These are phyloP conservation scores for Pluvianellus socialis DNA, from an alignment of 2,113 vertebrate species.

Conservation along the genomic window DNA sequence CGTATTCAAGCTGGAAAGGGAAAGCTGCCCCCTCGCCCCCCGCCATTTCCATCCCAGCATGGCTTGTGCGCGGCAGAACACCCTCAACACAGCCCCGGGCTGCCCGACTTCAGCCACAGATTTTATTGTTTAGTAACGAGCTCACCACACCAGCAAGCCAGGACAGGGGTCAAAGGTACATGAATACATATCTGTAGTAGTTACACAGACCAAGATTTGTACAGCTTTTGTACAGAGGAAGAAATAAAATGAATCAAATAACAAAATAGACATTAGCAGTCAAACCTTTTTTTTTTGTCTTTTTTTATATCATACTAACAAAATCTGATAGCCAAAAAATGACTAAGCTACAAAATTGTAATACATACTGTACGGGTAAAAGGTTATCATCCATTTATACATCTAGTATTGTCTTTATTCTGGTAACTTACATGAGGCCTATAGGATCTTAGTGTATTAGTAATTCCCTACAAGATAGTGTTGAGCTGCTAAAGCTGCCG, in stretches of 20 bases:
- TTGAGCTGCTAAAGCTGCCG: constrained; percentile 52
- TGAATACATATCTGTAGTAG: constrained; percentile 37
- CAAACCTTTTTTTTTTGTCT: neutral
- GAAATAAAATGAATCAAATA: constrained; percentile 43
- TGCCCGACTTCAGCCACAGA: constrained; percentile 70
- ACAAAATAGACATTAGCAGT: constrained; percentile 69
- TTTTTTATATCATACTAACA: constrained; percentile 59
- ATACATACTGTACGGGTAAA: constrained; percentile 60
- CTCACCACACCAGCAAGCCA: constrained; percentile 76
- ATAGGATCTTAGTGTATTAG: constrained; percentile 63
- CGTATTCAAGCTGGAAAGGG: accelerated
- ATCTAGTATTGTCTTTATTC: constrained; percentile 44
- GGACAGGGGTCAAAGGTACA: constrained; percentile 38
- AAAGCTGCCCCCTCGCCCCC: neutral
- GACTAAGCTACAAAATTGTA: constrained; percentile 72
- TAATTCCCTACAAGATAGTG: constrained; percentile 31
- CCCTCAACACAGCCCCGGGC: neutral
- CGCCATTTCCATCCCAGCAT: neutral
- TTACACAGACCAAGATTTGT: constrained; percentile 66
- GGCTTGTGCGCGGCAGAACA: neutral
- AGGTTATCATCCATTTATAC: constrained; percentile 69
- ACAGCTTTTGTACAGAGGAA: constrained; percentile 66
- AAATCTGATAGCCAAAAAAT: constrained; percentile 71
- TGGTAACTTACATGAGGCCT: constrained; percentile 43
- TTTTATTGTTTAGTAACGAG: constrained; percentile 77